Percentiles rank a stretch among this genome's conserved stretches.
Conservation (phyloP, 2,888 invertebrate species). For the Callimorpha dominula region DNA sequence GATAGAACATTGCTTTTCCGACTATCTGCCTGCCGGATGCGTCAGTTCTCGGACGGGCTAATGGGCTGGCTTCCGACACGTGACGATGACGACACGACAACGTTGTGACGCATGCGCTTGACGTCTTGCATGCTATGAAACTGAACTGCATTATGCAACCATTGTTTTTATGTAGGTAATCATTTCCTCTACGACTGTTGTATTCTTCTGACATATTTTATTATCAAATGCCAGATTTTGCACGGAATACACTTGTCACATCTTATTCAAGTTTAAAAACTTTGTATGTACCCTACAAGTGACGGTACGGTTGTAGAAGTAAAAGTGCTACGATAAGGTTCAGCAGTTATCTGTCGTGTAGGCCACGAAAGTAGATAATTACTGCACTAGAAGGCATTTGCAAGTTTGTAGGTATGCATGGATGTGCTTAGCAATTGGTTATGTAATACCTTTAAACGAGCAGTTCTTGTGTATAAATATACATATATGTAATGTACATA, state of each 20-base stretch:
- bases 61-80: constrained; percentile 73
- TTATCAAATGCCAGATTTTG: background rate
- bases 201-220: background rate
- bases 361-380: too few relatives aligned
- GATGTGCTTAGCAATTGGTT: too few relatives aligned
- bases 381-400: too few relatives aligned
- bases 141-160: constrained; percentile 34
- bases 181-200: constrained; percentile 13
- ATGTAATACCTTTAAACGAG: too few relatives aligned
- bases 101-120: constrained; percentile 61
- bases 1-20: constrained; percentile 55
- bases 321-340: too few relatives aligned
- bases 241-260: background rate
- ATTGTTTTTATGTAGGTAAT: constrained; percentile 29
- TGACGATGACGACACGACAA: constrained; percentile 51
- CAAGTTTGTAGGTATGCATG: too few relatives aligned
- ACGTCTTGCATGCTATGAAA: constrained; percentile 47
- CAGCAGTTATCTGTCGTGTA: too few relatives aligned
- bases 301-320: too few relatives aligned
- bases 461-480: too few relatives aligned
- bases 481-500: too few relatives aligned
- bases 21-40: constrained; percentile 63
- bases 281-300: too few relatives aligned
- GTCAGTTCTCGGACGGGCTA: constrained; percentile 70
- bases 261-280: too few relatives aligned